Conservation (phyloP, 2,888 invertebrate genomes). For the Ophonus ardosiacus region DNA sequence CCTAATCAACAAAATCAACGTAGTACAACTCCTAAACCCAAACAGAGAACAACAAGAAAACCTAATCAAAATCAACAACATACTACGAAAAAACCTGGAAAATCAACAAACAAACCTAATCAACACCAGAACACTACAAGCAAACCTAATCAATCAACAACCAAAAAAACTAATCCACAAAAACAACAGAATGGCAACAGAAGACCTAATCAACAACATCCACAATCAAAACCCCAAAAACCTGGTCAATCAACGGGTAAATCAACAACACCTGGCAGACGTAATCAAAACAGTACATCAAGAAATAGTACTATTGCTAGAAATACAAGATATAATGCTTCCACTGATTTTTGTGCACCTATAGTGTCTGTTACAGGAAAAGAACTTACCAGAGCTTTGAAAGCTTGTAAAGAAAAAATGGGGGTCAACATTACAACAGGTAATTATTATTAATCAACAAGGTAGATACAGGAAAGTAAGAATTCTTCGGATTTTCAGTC, state of each 20-base stretch:
- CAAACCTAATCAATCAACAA: not conserved
- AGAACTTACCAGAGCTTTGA: conserved; percentile 39
- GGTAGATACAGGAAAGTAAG: too few relatives aligned
- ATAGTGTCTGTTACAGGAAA: conserved; percentile 40
- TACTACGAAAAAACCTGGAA: not conserved
- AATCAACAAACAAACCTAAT: not conserved
- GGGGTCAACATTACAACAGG: conserved; percentile 18
- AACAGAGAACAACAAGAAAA: not conserved
- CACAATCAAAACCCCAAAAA: not conserved
- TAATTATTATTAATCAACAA: not conserved
- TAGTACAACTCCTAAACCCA: not conserved
- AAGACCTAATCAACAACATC: not conserved
- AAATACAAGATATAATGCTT: not conserved
- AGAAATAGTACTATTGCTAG: not conserved
- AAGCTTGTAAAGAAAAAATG: conserved; percentile 34
- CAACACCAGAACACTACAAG: not conserved
- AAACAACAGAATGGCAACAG: not conserved
- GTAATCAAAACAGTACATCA: not conserved
- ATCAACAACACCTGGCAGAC: not conserved
- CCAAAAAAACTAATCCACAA: not conserved
- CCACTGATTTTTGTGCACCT: conserved; percentile 27
- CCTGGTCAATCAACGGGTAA: not conserved
- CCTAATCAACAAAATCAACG: not conserved
- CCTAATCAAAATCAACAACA: not conserved
- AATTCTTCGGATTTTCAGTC: too few relatives aligned